phyloP scores from a whole-genome alignment of 2,797 vertebrate genomes.

The Chrosomus eos region DNA sequence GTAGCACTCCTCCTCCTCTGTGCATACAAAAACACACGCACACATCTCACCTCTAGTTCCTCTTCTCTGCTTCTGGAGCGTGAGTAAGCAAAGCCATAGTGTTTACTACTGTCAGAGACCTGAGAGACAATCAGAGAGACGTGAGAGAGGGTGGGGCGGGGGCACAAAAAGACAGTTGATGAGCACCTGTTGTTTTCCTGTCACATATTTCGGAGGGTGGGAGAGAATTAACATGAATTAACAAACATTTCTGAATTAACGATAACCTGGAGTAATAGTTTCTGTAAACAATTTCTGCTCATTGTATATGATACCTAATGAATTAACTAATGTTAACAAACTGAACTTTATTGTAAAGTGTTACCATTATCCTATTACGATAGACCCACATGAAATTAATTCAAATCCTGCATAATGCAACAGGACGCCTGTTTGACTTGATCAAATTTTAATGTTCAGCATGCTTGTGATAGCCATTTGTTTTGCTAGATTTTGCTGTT shows the following conservation, averaged over 20 bases:
- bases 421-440: conserved; percentile 1
- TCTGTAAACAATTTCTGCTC: not conserved
- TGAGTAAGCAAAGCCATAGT: conserved; percentile 14
- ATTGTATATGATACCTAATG: not conserved
- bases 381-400: not conserved
- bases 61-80: conserved; percentile 1
- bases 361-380: not conserved
- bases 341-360: not conserved
- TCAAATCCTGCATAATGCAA: conserved; percentile 25
- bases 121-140: conserved; percentile 29
- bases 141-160: not conserved
- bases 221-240: not conserved
- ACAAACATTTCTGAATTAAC: not conserved
- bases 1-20: conserved; percentile 6
- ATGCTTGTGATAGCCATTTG: not conserved
- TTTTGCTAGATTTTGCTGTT: not conserved
- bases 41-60: conserved; percentile 30
- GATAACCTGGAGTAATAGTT: not conserved
- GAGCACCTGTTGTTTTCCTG: conserved; percentile 18
- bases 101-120: conserved; percentile 35
- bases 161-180: conserved; percentile 13
- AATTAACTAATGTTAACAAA: not conserved
- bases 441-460: conserved; percentile 31
- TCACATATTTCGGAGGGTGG: conserved; percentile 8
- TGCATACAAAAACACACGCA: conserved; percentile 13